These are phyloP conservation scores for Hemitrygon akajei DNA, from an alignment of 2,797 vertebrate species.

Conservation along the genomic window DNA sequence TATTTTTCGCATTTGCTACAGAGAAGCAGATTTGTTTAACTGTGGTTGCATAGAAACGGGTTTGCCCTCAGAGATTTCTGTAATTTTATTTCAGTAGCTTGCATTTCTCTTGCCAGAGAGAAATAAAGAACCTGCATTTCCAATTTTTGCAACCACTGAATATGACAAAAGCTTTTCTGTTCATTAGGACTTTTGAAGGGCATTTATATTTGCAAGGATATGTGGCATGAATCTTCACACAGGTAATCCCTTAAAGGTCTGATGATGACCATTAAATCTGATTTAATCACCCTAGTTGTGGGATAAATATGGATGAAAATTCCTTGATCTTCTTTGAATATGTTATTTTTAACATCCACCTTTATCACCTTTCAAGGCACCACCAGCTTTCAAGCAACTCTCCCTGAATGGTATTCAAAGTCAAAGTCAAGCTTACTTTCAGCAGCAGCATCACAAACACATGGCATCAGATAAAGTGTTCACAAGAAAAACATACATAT, in stretches of 20 bases:
- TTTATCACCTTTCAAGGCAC: neutral
- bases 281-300: neutral
- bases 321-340: neutral
- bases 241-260: neutral
- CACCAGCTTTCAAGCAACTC: neutral
- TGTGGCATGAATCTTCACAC: neutral
- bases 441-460: too few relatives aligned
- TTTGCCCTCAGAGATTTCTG: neutral
- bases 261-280: neutral
- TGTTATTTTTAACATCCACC: neutral
- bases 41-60: neutral
- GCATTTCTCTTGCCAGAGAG: too few relatives aligned
- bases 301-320: neutral
- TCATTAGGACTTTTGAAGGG: neutral
- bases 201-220: neutral
- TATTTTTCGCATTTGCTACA: neutral
- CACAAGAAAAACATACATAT: too few relatives aligned
- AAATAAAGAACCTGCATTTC: neutral
- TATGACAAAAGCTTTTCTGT: neutral
- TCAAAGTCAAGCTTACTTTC: neutral
- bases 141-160: neutral
- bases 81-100: neutral
- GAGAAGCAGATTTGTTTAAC: neutral
- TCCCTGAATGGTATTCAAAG: neutral
- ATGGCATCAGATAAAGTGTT: too few relatives aligned